These are phyloP conservation scores for Cotesia chilonis DNA, from an alignment of 1,140 invertebrate species.

Conservation along the genomic window DNA sequence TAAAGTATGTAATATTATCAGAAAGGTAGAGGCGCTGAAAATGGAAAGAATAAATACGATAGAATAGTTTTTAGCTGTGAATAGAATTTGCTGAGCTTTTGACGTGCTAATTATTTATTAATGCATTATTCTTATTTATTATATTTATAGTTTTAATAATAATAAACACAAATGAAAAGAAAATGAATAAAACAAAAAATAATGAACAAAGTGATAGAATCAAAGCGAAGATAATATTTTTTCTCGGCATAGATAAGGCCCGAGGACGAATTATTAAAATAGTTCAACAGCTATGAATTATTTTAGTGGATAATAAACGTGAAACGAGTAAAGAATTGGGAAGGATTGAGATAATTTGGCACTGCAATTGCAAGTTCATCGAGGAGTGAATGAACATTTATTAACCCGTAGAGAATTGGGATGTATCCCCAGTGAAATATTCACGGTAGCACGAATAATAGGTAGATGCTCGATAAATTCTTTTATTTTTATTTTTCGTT, in stretches of 20 bases:
- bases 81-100: too few relatives aligned
- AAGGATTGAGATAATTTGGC: conserved; percentile 32
- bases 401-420: conserved; percentile 27
- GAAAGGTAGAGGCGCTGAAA: too few relatives aligned
- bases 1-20: conserved; percentile 9
- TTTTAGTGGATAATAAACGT: conserved; percentile 8
- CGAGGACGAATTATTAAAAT: background rate
- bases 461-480: conserved; percentile 24
- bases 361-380: conserved; percentile 31
- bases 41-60: too few relatives aligned
- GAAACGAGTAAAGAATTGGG: conserved; percentile 21
- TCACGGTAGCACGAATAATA: background rate
- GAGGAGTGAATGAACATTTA: conserved; percentile 38
- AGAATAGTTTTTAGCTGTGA: background rate
- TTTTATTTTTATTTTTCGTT: conserved; percentile 15
- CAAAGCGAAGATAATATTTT: background rate
- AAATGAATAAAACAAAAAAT: background rate
- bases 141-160: too few relatives aligned
- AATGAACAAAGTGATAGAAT: conserved; percentile 6
- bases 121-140: too few relatives aligned
- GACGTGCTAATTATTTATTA: too few relatives aligned
- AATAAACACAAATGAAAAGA: too few relatives aligned
- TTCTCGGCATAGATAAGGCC: background rate
- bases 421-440: conserved; percentile 33
- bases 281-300: background rate